A percentile compares a stretch with the other conserved stretches of the same genome.
These are phyloP conservation scores for Rhagoletis pomonella DNA, from an alignment of 1,140 invertebrate species.

Conservation along the genomic window DNA sequence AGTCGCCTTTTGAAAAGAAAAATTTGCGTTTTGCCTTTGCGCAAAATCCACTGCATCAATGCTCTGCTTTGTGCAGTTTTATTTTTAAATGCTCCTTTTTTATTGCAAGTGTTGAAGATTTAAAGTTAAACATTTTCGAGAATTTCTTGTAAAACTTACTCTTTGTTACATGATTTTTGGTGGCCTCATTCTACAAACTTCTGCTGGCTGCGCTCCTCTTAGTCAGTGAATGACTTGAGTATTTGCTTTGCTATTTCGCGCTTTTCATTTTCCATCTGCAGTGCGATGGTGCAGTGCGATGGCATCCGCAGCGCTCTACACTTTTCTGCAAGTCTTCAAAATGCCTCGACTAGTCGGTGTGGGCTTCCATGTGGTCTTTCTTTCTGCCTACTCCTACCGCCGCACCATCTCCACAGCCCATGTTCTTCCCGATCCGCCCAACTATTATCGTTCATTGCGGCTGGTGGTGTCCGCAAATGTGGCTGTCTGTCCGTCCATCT, in stretches of 20 bases:
- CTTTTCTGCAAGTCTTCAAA: not conserved
- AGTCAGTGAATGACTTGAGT: not conserved
- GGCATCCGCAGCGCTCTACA: not conserved
- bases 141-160: constrained; percentile 42
- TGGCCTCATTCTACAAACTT: not conserved
- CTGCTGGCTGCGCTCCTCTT: too few species aligned
- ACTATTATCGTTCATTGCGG: not conserved
- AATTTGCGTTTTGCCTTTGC: not conserved
- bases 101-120: constrained; percentile 13
- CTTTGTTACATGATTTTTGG: constrained; percentile 31
- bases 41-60: not conserved
- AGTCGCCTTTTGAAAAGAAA: not conserved
- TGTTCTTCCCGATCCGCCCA: not conserved
- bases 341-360: not conserved
- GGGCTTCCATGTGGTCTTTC: not conserved
- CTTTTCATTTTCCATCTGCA: not conserved
- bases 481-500: not conserved
- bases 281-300: too few species aligned
- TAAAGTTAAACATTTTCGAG: constrained; percentile 15
- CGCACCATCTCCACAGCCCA: not conserved
- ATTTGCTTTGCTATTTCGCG: not conserved
- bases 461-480: not conserved
- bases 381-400: not conserved
- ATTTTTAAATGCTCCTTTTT: not conserved
- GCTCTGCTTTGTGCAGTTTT: not conserved